Base-by-base conservation (phyloP, 37 sponge, comb jelly and placozoan species). In the Ephydatia muelleri region DNA sequence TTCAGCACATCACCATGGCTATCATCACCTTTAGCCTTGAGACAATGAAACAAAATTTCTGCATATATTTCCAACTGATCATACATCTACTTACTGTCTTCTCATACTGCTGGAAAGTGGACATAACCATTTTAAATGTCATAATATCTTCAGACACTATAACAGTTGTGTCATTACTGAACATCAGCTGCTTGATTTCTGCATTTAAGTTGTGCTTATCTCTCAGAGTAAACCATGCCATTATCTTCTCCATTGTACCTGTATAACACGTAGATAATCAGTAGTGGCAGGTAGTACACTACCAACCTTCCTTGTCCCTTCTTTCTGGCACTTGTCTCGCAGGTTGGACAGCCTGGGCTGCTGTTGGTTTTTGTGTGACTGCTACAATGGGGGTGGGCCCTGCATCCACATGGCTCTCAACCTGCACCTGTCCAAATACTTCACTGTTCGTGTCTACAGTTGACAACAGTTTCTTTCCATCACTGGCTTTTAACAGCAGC, bases 1-100 rank as follows among this genome's bases (percentile, higher is more conserved):
- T 85, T 80, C 57, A 87, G 67, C 39, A 89, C 43, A 5, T 84
- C 70, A 68, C 28, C 33, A 27, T 82, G 90, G 29, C 38, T 83
- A 30, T 5, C 57, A 26, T 84, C 90, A 0, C 37, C 12, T 38
- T 89, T 84, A 5, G 12, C 73, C 85, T 84, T 67, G 1, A 28
- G 9, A 66, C 16, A 68, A n/a, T 14, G 37, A 28, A 23, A 23
- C 23, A 38, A 68, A 65, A 78, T 27, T 78, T 5, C 78, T 49
- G 40, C 8, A 43, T 43, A 43, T 43, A 43, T 43, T 11, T 43
- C 4, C 47, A 43, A 43, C 8, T 43, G 47, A 43, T 19, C 30
- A 13, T 65, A 48, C 76, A 11, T 2, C 0, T 33, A 64, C 28
- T 47, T 27, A 48, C 80, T 8, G 32, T 9, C 25, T 57, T 79